Base-by-base conservation (phyloP, 2,797 vertebrate genomes). In the Monodelphis domestica region DNA sequence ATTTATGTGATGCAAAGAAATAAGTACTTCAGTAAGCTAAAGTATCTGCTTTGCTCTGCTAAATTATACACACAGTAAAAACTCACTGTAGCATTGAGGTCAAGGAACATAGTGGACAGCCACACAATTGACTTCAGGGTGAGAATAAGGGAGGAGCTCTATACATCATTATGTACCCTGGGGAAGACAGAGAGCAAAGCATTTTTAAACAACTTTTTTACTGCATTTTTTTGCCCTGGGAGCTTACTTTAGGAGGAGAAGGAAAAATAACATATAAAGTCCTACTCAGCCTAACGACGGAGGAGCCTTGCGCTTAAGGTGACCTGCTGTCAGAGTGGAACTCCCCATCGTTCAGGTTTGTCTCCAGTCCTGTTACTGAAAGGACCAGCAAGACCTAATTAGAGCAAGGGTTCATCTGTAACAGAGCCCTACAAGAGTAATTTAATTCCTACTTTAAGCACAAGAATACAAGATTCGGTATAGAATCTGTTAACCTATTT, bases 151-250 rank as follows among this genome's bases (percentile, higher is more conserved):
- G 87, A 89, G n/a, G 91, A 89, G 91, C 63, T 45, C 70, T 90
- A 91, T n/a, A 90, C 1, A 6, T 89, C 59, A 91, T 89, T 89
- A 0, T 59, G 91, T 56, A 53, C 91, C n/a, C 70, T 0, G 54
- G 24, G 52, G 90, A 88, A 1, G 56, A 10, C 15, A n/a, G n/a
- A n/a, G 89, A 57, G 54, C 2, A 63, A 91, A 91, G 33, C 53
- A 88, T 78, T 94, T 91, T 94, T 89, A 95, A 89, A 53, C 56
- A 15, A 93, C 93, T 84, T 91, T n/a, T 88, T 91, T 94, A 30
- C 29, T 12, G 17, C 2, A 78, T 56, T 95, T 93, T 90, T 93
- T 93, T 94, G 94, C 3, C 54, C 54, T 94, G 53, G 21, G 89
- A 7, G 21, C 4, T 94, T 95, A 92, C 1, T 89, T 90, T 94